phyloP scores from a whole-genome alignment of 2,888 invertebrate species.

The Bugulina stolonifera region DNA sequence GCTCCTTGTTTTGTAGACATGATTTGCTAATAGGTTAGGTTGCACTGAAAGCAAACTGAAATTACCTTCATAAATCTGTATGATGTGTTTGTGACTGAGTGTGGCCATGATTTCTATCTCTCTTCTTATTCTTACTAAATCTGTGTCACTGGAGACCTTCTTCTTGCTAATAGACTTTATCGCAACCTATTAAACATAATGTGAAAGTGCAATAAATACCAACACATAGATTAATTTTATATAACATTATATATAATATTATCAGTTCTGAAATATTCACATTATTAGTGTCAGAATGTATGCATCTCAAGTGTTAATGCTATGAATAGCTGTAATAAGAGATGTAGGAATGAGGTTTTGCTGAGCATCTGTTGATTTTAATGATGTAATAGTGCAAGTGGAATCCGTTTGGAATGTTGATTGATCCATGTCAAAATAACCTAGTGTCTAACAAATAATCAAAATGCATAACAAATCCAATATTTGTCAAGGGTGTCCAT shows the following conservation, averaged over 20 bases:
- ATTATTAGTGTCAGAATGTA: neutral
- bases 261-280: neutral
- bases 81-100: slow-evolving; percentile 95
- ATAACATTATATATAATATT: too few relatives aligned
- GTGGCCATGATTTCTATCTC: slow-evolving; percentile 99
- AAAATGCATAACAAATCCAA: too few relatives aligned
- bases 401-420: neutral
- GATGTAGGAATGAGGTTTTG: neutral
- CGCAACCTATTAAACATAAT: slow-evolving; percentile 63
- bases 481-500: too few relatives aligned
- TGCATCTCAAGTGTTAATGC: neutral
- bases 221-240: too few relatives aligned
- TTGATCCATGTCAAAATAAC: too few relatives aligned
- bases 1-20: too few relatives aligned
- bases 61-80: slow-evolving; percentile 98
- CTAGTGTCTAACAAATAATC: too few relatives aligned
- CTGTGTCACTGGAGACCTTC: slow-evolving; percentile 68
- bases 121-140: slow-evolving; percentile 86
- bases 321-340: neutral
- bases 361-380: neutral
- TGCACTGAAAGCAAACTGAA: too few relatives aligned
- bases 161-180: slow-evolving; percentile 67
- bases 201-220: neutral
- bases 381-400: neutral
- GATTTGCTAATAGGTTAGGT: too few relatives aligned